phyloP scores from a whole-genome alignment of 1,140 invertebrate species.

The Cyclargus thomasi region DNA sequence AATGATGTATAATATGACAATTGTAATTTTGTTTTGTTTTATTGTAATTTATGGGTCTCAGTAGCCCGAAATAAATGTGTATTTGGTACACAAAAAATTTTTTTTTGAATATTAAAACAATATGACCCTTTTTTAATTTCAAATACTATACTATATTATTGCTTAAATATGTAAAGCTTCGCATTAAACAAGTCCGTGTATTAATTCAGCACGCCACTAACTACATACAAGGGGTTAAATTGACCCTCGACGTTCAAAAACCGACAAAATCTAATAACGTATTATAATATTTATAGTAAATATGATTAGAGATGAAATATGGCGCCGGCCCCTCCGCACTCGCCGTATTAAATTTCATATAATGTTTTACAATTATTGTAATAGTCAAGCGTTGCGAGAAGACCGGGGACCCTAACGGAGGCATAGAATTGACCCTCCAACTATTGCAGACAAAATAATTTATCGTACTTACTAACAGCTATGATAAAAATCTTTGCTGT shows the following conservation, averaged over 20 bases:
- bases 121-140: background rate
- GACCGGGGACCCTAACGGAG: no score
- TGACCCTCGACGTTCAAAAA: conserved; percentile 16
- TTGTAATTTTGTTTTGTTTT: no score
- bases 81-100: no score
- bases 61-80: no score
- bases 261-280: conserved; percentile 24
- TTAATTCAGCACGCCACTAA: background rate
- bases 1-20: no score
- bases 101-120: no score
- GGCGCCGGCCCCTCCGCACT: conserved; percentile 19
- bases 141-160: background rate
- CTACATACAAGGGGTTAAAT: conserved; percentile 3
- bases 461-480: background rate
- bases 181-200: background rate
- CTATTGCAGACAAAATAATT: background rate
- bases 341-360: conserved; percentile 22
- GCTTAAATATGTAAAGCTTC: background rate
- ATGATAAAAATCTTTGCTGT: background rate
- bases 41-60: no score
- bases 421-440: background rate
- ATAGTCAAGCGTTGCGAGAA: background rate
- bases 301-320: conserved; percentile 34
- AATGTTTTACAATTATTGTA: conserved; percentile 8
- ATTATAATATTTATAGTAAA: conserved; percentile 37